Evolutionary conservation across 2,797 vertebrate genomes (phyloP), one percentile per base, ranked within the genome.

Genomic region (Danio albolineatus): DNA sequence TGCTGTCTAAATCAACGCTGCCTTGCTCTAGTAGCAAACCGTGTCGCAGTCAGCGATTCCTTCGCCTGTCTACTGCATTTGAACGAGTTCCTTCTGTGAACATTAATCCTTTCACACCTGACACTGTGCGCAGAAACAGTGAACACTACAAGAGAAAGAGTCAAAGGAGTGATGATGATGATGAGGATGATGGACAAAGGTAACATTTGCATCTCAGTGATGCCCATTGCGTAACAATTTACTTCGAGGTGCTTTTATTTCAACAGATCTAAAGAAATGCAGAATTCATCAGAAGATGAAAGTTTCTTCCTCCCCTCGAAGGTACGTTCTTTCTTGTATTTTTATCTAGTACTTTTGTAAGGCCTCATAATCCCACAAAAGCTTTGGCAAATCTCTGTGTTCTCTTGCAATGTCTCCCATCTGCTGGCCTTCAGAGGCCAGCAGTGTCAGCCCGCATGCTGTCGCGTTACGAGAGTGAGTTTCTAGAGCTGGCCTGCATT

Each of bases 401-500:
- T 91, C 61, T 56, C 69, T 78, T 84, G 92, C 74, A 69, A 60
- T 21, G 6, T 76, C 57, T 82, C 88, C 86, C 67, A 64, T 88
- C 85, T 91, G 88, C 82, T 60, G 78, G 64, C 46, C 78, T 74
- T 85, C 91, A 99, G 98, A 95, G 93, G 78, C 94, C 89, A 43
- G 92, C 95, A 76, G 90, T 98, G 74, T 93, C 91, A 82, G 93
- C 95, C 9, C 94, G 93, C 84, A 97, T 98, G 97, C 90, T 96
- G 90, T 97, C 96, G 0, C 96, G 97, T 19, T 99, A 99, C 53
- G 93, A 96, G 91, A 96, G 95, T 2, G 98, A 99, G 89, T 99
- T 99, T 88, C 90, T 98, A 88, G 96, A 99, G 89, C 89, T 99
- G 76, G 95, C 96, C 88, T 93, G 92, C 86, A 96, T 99, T 7